Evolutionary conservation across 2,888 invertebrate species (phyloP).

Genomic region (Andricus curvator): DNA sequence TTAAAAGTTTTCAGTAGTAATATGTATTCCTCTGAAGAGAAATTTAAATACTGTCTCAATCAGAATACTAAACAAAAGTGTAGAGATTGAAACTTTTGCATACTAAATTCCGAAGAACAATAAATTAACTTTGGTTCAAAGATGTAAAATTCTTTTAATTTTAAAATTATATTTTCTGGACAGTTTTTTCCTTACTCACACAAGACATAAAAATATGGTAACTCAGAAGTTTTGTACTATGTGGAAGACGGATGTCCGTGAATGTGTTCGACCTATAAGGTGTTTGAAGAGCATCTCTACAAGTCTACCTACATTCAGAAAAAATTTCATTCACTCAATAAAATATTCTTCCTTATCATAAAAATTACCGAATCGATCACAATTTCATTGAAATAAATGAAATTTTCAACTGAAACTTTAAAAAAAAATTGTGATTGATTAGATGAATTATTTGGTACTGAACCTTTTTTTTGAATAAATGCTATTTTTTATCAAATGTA

Average conservation of each 20-base stretch:
- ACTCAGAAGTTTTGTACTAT: conserved; percentile 66
- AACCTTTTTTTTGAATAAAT: not conserved
- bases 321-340: conserved; percentile 6
- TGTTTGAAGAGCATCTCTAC: not conserved
- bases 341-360: not conserved
- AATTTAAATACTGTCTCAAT: too few relatives aligned
- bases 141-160: not conserved
- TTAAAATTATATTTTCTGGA: not conserved
- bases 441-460: not conserved
- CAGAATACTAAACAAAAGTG: too few relatives aligned
- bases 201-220: not conserved
- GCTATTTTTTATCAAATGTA: not conserved
- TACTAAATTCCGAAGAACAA: too few relatives aligned
- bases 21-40: too few relatives aligned
- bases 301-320: not conserved
- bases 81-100: too few relatives aligned
- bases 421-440: not conserved
- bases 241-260: conserved; percentile 69
- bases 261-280: conserved; percentile 17
- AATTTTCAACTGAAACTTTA: not conserved
- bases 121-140: too few relatives aligned
- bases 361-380: not conserved
- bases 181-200: not conserved
- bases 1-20: too few relatives aligned
- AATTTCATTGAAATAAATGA: not conserved